A percentile compares a stretch with the other conserved stretches of the same genome.
Evolutionary conservation across 2,797 vertebrate genomes (phyloP).

Genomic region (Sarcoramphus papa): DNA sequence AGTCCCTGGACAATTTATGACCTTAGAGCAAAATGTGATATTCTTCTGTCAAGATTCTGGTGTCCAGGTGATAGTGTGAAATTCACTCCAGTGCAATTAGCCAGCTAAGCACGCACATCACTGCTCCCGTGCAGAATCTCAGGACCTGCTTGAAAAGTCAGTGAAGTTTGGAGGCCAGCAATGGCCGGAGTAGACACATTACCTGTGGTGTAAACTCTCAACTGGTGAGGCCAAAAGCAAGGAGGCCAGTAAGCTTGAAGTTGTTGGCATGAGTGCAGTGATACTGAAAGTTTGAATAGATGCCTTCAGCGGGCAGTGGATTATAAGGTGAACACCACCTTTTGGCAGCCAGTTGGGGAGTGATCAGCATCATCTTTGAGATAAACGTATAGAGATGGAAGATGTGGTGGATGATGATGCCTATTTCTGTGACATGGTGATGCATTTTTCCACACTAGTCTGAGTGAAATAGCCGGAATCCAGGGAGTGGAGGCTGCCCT

Average conservation of each 20-base stretch:
- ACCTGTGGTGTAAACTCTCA: not conserved
- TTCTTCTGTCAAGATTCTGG: not conserved
- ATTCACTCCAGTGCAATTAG: not conserved
- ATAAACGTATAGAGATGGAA: not conserved
- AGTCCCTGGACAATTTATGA: not conserved
- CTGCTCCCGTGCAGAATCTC: not conserved
- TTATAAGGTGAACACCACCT: not conserved
- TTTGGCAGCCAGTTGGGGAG: not conserved
- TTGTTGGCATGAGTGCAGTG: not conserved
- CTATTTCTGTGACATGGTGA: not conserved
- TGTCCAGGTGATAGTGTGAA: not conserved
- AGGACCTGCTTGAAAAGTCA: not conserved
- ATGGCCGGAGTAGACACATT: not conserved
- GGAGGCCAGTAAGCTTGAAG: not conserved
- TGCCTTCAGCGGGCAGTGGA: not conserved
- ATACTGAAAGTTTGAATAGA: not conserved
- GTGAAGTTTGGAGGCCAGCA: not conserved
- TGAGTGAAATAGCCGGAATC: not conserved
- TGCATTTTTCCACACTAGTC: not conserved
- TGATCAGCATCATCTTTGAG: not conserved
- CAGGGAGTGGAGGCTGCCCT: not conserved
- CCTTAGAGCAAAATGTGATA: not conserved
- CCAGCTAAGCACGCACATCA: not conserved
- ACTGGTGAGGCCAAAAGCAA: not conserved
- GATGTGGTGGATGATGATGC: not conserved